phyloP scores from a whole-genome alignment of 2,888 invertebrate species.

The Melanotus villosus region DNA sequence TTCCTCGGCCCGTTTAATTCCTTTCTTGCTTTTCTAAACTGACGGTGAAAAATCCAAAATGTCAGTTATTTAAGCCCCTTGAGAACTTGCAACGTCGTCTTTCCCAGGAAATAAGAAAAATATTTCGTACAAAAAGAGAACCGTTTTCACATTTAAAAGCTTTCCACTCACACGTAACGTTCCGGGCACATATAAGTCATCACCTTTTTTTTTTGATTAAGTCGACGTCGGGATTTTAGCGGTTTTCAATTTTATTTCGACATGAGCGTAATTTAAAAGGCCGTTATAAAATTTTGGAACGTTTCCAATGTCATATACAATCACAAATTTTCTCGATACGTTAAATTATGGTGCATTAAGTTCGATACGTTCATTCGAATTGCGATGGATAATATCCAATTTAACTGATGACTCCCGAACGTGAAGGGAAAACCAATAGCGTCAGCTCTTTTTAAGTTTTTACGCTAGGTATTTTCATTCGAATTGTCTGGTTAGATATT shows the following conservation, averaged over 20 bases:
- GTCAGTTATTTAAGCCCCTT: no score
- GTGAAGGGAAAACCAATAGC: neutral
- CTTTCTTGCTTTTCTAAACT: no score
- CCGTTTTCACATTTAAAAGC: no score
- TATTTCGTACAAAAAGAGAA: no score
- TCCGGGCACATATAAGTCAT: neutral
- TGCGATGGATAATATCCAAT: conserved; percentile 1
- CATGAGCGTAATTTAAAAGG: neutral
- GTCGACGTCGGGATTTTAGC: no score
- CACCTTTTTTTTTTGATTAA: no score
- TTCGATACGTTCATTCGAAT: neutral
- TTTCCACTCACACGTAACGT: no score
- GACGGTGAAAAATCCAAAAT: no score
- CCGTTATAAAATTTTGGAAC: conserved; percentile 2
- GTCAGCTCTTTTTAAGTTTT: neutral
- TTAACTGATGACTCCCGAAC: neutral
- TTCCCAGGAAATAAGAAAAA: no score
- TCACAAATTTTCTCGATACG: neutral
- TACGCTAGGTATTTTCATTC: neutral
- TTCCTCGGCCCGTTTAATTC: no score
- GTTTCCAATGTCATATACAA: neutral
- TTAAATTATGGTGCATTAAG: conserved; percentile 3
- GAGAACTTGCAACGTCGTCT: no score
- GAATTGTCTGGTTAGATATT: neutral
- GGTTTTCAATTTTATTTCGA: neutral